phyloP scores from a whole-genome alignment of 2,888 invertebrate genomes.

The Meiosimyza decipiens region DNA sequence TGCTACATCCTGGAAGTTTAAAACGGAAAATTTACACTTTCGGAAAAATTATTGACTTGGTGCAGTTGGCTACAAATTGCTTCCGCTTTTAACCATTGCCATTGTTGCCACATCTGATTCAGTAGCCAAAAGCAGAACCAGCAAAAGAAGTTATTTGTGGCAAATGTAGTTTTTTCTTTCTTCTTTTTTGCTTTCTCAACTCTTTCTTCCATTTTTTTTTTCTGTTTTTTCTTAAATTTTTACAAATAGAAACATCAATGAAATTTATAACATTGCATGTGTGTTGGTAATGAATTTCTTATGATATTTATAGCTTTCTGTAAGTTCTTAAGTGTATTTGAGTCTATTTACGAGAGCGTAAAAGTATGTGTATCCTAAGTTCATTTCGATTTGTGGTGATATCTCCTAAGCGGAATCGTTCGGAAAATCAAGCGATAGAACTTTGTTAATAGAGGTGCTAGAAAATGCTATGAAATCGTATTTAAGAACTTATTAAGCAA shows the following conservation, averaged over 20 bases:
- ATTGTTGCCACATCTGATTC: not conserved
- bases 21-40: constrained; percentile 30
- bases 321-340: not conserved
- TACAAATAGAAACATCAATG: constrained; percentile 62
- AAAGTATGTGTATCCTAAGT: not conserved
- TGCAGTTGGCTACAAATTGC: constrained; percentile 61
- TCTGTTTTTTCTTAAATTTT: not conserved
- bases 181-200: not conserved
- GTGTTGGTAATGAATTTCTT: constrained; percentile 27
- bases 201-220: not conserved
- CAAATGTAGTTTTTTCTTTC: not conserved
- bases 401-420: constrained; percentile 27
- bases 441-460: not conserved
- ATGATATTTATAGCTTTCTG: constrained; percentile 21
- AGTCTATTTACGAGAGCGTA: not conserved
- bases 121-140: constrained; percentile 1
- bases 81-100: constrained; percentile 48
- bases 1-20: constrained; percentile 6
- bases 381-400: constrained; percentile 27
- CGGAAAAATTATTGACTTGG: constrained; percentile 38
- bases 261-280: constrained; percentile 60
- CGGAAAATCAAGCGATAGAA: constrained; percentile 31
- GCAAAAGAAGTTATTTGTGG: constrained; percentile 27
- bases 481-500: too few species aligned
- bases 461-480: too few species aligned